phyloP scores from a whole-genome alignment of 1,140 invertebrate species.

The Oedothorax gibbosus region DNA sequence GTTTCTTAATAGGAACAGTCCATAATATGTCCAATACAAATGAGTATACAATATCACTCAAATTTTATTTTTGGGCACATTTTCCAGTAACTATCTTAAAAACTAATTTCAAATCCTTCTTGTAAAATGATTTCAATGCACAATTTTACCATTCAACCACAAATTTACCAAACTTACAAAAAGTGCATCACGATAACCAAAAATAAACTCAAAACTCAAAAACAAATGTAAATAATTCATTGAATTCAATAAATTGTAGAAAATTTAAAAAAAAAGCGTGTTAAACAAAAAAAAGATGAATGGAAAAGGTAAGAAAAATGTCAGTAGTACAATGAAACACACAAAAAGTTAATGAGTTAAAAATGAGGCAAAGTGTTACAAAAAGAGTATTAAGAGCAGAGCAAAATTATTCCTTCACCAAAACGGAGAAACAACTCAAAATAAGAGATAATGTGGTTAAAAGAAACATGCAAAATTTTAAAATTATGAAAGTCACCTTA shows the following conservation, averaged over 20 bases:
- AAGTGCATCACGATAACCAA: too few species aligned
- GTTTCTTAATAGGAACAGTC: too few species aligned
- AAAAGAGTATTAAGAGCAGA: background rate
- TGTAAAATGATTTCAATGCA: too few species aligned
- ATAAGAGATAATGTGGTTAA: background rate
- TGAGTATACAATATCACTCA: too few species aligned
- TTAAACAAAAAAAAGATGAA: background rate
- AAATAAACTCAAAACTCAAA: too few species aligned
- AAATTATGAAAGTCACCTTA: constrained; percentile 57
- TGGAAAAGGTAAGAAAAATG: background rate
- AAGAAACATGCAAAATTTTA: constrained; percentile 47
- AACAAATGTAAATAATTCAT: background rate
- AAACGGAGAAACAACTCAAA: background rate
- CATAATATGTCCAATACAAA: too few species aligned
- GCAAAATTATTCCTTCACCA: background rate
- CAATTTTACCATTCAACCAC: too few species aligned
- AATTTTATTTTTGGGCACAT: too few species aligned
- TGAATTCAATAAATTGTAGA: background rate
- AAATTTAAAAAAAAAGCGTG: background rate
- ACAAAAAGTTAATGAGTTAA: background rate
- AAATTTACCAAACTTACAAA: too few species aligned
- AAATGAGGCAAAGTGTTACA: background rate
- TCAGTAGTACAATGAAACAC: background rate
- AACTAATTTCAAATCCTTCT: too few species aligned
- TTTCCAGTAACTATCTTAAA: too few species aligned